A percentile compares a stretch with the other conserved stretches of the same genome.
Conservation (phyloP, 2,888 invertebrate genomes). For the Rhimphoctona megacephalus region DNA sequence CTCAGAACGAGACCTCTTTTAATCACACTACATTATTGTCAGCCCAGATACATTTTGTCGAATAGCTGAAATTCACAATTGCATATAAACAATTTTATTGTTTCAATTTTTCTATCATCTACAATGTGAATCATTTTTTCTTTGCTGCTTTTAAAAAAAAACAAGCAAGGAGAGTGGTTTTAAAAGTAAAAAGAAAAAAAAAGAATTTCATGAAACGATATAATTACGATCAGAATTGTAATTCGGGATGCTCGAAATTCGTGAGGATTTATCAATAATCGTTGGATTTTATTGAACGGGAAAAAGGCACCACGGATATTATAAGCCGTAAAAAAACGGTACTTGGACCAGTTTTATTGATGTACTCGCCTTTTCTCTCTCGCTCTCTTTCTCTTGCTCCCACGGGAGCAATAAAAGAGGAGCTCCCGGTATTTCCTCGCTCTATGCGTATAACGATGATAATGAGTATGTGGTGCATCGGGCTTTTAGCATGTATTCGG, state of each 20-base stretch:
- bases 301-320: neutral
- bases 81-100: neutral
- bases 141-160: neutral
- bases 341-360: constrained; percentile 56
- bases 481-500: neutral
- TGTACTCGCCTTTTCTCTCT: constrained; percentile 32
- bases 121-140: neutral
- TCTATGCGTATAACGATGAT: constrained; percentile 31
- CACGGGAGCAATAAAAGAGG: constrained; percentile 43
- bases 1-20: neutral
- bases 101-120: neutral
- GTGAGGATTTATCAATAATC: constrained; percentile 42
- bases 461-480: neutral
- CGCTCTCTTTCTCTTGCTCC: constrained; percentile 10
- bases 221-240: constrained; percentile 14
- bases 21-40: neutral
- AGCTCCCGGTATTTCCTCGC: neutral
- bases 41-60: neutral
- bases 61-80: neutral
- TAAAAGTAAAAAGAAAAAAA: neutral
- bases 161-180: neutral
- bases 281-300: constrained; percentile 32
- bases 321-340: constrained; percentile 43
- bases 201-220: constrained; percentile 3
- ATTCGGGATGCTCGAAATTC: neutral